Evolutionary conservation across 2,888 invertebrate species (phyloP), one percentile per base, ranked within the genome.

Genomic region (Leptopterna dolabrata): DNA sequence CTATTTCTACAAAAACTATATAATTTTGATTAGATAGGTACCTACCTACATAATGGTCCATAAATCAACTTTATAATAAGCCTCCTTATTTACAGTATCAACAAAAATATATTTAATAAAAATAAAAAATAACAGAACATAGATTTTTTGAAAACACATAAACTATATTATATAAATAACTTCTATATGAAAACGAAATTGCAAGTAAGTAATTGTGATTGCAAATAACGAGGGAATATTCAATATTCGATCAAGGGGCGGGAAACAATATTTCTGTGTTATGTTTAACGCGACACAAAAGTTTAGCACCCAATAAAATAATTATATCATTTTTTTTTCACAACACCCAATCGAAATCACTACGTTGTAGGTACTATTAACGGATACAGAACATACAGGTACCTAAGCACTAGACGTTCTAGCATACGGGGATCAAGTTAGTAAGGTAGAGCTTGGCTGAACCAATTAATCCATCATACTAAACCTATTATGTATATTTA

Each of bases 111-210:
- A 78, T 16, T 78, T 24, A 43, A 19, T 45, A 24, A 16, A 45
- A 2, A 78, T 29, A 78, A 45, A 45, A 78, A 78, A 41, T 78
- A 78, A 78, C 78, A 78, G 45, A 78, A 45, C 78, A 45, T 78
- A 78, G 24, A 78, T 45, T 78, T 45, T 27, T 4, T 45, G 24
- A 36, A 76, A 36, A 41, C 30, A 76, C 14, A 41, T 76, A 76
- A 76, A 30, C 73, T 76, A 76, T 76, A 76, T 30, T 76, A n/a
- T 41, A 76, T 76, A 76, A 76, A 76, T 76, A 76, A 76, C 41
- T 76, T 36, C 7, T 14, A 7, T 9, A 76, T 13, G 3, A 41
- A 76, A 76, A 76, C 73, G 36, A 76, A 27, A 41, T 41, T 41
- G 16, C 73, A 76, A 19, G 16, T 30, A 76, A 30, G 63, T 19